Evolutionary conservation across 2,797 vertebrate species (phyloP).

Genomic region (Pangasius mekongensis): DNA sequence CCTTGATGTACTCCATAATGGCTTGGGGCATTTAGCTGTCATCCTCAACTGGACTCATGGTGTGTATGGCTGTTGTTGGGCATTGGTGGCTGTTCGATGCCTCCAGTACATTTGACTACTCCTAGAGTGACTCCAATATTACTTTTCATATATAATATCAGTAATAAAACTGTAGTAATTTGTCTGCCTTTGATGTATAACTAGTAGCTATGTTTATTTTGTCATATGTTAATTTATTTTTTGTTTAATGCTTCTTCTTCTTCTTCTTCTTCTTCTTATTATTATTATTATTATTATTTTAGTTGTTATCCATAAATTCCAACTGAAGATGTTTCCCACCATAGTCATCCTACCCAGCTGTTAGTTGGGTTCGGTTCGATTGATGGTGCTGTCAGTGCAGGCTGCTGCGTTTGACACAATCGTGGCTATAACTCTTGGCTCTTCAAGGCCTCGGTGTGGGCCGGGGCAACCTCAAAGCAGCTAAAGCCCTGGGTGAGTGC

Average conservation of each 20-base stretch:
- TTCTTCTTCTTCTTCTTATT: not conserved
- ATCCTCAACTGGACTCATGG: not conserved
- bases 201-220: not conserved
- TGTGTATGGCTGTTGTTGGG: not conserved
- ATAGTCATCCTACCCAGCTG: conserved; percentile 1
- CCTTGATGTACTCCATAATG: not conserved
- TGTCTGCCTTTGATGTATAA: not conserved
- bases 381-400: conserved; percentile 47
- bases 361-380: conserved; percentile 29
- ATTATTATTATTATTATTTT: not conserved
- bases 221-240: not conserved
- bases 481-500: conserved; percentile 52
- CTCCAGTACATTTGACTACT: not conserved
- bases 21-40: conserved; percentile 19
- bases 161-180: not conserved
- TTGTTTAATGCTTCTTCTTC: not conserved
- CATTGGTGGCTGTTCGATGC: not conserved
- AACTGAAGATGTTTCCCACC: conserved; percentile 34
- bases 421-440: conserved; percentile 64
- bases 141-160: not conserved
- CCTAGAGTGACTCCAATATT: not conserved
- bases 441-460: conserved; percentile 64
- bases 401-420: conserved; percentile 54
- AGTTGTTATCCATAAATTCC: conserved; percentile 8
- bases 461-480: conserved; percentile 44